phyloP scores from a whole-genome alignment of 2,113 vertebrate genomes.

The Notiomystis cincta region DNA sequence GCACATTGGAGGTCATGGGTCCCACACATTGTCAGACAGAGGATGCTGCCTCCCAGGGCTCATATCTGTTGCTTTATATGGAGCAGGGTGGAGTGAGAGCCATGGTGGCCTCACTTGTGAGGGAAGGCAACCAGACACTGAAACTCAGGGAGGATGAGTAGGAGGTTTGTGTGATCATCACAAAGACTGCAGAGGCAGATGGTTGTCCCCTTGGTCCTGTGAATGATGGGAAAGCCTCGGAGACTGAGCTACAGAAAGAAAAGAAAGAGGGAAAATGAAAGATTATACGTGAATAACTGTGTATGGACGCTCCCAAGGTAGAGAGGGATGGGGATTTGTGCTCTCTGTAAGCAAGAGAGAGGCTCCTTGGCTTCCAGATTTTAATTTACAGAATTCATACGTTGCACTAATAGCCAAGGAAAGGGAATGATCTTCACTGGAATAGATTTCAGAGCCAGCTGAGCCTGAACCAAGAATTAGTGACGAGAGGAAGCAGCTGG shows the following conservation, averaged over 20 bases:
- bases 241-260: background rate
- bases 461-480: background rate
- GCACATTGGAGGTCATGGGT: background rate
- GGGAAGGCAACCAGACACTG: background rate
- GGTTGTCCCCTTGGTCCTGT: too few species aligned
- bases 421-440: background rate
- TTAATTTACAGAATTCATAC: background rate
- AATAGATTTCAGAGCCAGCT: background rate
- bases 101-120: background rate
- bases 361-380: background rate
- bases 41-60: background rate
- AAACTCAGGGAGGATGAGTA: background rate
- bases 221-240: too few species aligned
- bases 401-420: background rate
- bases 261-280: background rate
- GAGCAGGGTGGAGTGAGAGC: background rate
- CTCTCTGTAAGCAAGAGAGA: background rate
- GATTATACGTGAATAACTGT: background rate
- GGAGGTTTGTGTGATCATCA: background rate
- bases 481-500: background rate
- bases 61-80: background rate
- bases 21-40: background rate
- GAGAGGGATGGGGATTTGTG: background rate
- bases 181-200: background rate
- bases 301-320: background rate